phyloP scores from a whole-genome alignment of 1,140 invertebrate genomes.

The Melipona quadrifasciata region DNA sequence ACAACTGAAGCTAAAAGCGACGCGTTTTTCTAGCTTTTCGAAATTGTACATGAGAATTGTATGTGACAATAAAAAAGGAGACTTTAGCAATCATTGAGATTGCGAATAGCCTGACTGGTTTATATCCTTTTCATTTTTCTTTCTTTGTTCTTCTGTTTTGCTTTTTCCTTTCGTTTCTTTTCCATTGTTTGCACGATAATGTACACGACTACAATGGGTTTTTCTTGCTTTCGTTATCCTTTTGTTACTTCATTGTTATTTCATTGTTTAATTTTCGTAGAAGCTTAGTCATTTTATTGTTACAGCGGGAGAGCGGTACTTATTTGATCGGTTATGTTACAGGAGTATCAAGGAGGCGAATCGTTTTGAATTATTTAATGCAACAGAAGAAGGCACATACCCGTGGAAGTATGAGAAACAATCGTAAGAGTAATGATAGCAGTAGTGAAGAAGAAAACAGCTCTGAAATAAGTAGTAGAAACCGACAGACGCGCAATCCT shows the following conservation, averaged over 20 bases:
- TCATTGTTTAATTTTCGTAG: neutral
- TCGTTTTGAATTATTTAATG: neutral
- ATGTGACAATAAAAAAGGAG: neutral
- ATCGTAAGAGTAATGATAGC: too few species aligned
- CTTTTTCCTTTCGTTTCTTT: neutral
- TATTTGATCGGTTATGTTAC: neutral
- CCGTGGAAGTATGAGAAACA: too few species aligned
- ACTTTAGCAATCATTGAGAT: neutral
- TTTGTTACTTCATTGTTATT: neutral
- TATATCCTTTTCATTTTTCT: neutral
- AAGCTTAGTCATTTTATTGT: neutral
- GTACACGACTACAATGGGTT: slow-evolving; percentile 11
- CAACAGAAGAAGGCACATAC: too few species aligned
- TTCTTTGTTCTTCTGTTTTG: neutral
- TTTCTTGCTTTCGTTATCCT: neutral
- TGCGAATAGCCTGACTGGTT: neutral
- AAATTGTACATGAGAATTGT: neutral
- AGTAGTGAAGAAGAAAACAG: too few species aligned
- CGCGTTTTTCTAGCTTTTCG: too few species aligned
- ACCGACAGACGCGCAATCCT: too few species aligned
- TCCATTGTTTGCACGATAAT: neutral
- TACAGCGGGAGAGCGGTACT: neutral
- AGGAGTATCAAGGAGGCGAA: neutral
- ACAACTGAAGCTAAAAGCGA: too few species aligned
- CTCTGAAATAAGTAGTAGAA: too few species aligned